Evolutionary conservation across 2,113 vertebrate genomes (phyloP).

Genomic region (Empidonax traillii): DNA sequence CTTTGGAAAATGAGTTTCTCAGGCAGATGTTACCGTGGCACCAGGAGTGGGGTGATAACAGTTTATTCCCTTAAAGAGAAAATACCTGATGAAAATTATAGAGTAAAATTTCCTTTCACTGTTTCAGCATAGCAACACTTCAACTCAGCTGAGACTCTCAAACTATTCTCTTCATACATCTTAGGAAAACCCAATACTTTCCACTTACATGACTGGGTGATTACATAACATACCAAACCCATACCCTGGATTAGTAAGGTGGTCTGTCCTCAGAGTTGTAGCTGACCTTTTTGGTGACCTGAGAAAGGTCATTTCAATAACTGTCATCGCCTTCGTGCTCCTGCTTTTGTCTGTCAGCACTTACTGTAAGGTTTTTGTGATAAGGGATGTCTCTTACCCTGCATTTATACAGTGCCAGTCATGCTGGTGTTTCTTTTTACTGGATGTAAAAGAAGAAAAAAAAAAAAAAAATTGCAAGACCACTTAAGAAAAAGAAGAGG

Average conservation of each 20-base stretch:
- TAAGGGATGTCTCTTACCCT: neutral
- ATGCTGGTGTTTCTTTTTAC: neutral
- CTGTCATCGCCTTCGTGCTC: neutral
- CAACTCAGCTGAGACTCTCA: neutral
- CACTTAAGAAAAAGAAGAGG: neutral
- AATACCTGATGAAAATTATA: neutral
- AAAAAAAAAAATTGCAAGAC: neutral
- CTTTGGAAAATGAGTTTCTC: neutral
- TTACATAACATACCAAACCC: neutral
- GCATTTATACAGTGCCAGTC: neutral
- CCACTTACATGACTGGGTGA: neutral
- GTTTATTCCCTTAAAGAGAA: neutral
- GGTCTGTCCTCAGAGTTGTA: neutral
- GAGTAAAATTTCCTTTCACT: neutral
- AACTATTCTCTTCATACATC: neutral
- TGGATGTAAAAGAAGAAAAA: neutral
- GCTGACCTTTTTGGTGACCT: neutral
- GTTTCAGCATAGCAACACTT: neutral
- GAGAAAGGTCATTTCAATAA: neutral
- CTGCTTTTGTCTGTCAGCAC: neutral
- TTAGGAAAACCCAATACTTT: neutral
- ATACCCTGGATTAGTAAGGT: neutral
- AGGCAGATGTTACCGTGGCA: neutral
- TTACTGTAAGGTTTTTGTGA: neutral
- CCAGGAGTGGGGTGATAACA: neutral